phyloP scores from a whole-genome alignment of 2,113 vertebrate genomes.

The Trichechus manatus region DNA sequence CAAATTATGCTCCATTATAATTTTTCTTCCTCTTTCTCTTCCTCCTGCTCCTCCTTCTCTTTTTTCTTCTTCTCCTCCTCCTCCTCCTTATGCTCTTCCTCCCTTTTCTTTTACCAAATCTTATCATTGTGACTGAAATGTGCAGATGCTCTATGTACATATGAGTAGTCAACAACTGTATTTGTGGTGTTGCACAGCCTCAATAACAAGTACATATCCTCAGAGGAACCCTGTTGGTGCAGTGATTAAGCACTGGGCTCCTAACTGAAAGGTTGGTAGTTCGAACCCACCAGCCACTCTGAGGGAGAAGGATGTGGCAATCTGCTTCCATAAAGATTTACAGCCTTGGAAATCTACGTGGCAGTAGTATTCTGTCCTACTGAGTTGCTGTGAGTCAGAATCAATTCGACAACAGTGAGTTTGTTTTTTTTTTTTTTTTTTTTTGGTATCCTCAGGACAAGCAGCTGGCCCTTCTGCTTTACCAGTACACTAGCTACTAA shows the following conservation, averaged over 20 bases:
- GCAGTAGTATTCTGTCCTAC: too few relatives aligned
- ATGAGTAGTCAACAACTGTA: not conserved
- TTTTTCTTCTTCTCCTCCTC: not conserved
- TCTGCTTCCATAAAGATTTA: too few relatives aligned
- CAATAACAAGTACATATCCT: not conserved
- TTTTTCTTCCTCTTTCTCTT: not conserved
- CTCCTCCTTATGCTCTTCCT: not conserved
- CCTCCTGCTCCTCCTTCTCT: not conserved
- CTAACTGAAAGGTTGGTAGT: too few relatives aligned
- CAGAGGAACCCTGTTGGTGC: too few relatives aligned
- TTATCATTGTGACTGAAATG: not conserved
- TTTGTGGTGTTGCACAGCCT: not conserved
- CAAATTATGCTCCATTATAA: not conserved
- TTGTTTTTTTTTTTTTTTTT: too few relatives aligned
- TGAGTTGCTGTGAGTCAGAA: too few relatives aligned
- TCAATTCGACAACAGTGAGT: too few relatives aligned
- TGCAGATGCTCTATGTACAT: not conserved
- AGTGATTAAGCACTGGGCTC: too few relatives aligned
- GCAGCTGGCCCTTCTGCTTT: not conserved
- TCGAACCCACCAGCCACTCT: too few relatives aligned
- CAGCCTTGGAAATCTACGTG: too few relatives aligned
- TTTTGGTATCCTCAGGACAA: not conserved
- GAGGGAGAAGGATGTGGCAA: too few relatives aligned
- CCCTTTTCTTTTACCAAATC: not conserved
- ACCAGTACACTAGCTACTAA: not conserved